Base-by-base conservation (phyloP, 2,113 vertebrate species). In the Morphnarchus princeps region DNA sequence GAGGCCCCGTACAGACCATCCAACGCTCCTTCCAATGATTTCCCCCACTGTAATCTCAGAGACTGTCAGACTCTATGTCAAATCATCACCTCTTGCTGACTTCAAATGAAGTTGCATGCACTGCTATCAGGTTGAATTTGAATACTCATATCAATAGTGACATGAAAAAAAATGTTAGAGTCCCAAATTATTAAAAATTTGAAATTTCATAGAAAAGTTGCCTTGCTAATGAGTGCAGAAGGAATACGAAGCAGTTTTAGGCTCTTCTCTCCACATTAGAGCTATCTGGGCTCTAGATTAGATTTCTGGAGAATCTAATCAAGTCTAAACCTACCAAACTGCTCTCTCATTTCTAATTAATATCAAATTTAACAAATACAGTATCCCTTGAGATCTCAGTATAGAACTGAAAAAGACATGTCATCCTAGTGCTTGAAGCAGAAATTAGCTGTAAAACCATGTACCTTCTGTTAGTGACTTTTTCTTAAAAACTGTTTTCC, bases 341-440 rank as follows among this genome's bases (percentile, higher is more conserved):
- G n/a, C 50, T 16, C 58, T 80, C 67, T 84, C 28, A 55, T 89
- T 94, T 88, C 83, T 92, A 93, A 97, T 89, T 90, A 94, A 73
- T 81, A 94, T 40, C 22, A 81, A 81, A 31, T 80, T 83, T 57
- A 71, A 90, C 29, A 95, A 94, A 94, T 50, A 81, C 62, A 70
- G 40, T 45, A 61, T 47, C 79, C 90, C 85, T 83, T 1, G 9
- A 87, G 59, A 80, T 32, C 9, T 59, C 88, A 73, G 32, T 25
- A 92, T 5, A 50, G 40, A 92, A 72, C 40, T 43, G 54, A 73
- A 90, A 90, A 85, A 77, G 80, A 2, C 40, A 85, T 7, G n/a
- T 71, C 88, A 93, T 36, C 14, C 43, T 71, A 78, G 63, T 57
- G 45, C n/a, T 59, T 63, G 55, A 73, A 67, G 50, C 38, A 90